These are phyloP conservation scores for Cydia fagiglandana DNA, from an alignment of 1,140 invertebrate genomes.

Conservation along the genomic window DNA sequence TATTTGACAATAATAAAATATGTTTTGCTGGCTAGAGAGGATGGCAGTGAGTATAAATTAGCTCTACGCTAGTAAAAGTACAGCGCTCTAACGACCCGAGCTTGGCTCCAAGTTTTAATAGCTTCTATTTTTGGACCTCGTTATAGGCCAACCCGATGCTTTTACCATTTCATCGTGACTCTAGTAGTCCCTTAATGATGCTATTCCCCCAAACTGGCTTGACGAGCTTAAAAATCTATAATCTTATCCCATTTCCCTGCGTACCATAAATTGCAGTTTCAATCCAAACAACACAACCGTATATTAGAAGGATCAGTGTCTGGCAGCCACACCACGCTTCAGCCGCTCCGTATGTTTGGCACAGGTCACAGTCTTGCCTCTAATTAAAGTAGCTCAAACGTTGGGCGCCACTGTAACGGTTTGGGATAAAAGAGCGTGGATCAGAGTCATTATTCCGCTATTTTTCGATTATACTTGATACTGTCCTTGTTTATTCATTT, in stretches of 20 bases:
- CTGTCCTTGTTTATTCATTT: too few species aligned
- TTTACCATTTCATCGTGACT: neutral
- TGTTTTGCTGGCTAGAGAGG: neutral
- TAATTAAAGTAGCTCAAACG: conserved; percentile 1
- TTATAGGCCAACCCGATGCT: conserved; percentile 49
- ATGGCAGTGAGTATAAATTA: conserved; percentile 46
- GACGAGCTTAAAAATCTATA: too few species aligned
- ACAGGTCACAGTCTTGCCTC: neutral
- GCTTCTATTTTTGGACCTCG: conserved; percentile 59
- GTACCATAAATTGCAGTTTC: conserved; percentile 1
- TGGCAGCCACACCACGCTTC: neutral
- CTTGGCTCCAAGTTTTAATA: conserved; percentile 63
- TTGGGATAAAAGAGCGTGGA: neutral
- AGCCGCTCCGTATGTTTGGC: neutral
- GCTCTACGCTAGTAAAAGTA: conserved; percentile 45
- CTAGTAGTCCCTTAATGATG: neutral
- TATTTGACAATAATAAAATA: too few species aligned
- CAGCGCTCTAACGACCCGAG: conserved; percentile 57
- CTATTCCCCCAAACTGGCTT: too few species aligned
- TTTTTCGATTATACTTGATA: too few species aligned
- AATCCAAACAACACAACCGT: neutral
- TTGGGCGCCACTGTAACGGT: neutral
- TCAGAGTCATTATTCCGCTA: neutral
- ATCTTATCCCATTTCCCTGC: neutral
- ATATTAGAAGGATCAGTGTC: conserved; percentile 6